Percentiles rank a stretch among this genome's conserved stretches.
These are phyloP conservation scores for Trichonephila clavata DNA, from an alignment of 1,140 invertebrate species.

Conservation along the genomic window DNA sequence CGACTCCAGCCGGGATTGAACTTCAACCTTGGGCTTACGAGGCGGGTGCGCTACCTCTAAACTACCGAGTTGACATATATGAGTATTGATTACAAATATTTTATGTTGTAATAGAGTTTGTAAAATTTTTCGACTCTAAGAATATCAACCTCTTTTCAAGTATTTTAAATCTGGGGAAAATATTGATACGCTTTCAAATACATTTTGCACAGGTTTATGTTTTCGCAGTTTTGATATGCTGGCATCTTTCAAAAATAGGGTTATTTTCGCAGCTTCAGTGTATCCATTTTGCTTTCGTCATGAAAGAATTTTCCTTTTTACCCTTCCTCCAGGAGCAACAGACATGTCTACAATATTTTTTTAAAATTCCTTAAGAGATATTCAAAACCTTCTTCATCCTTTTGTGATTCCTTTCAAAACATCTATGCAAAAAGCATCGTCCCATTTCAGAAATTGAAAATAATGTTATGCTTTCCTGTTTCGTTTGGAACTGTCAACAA, in stretches of 20 bases:
- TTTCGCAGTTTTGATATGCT: not conserved
- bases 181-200: not conserved
- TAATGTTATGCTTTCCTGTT: not conserved
- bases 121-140: too few species aligned
- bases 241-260: not conserved
- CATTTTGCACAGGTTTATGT: not conserved
- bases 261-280: not conserved
- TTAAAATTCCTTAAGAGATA: not conserved
- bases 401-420: not conserved
- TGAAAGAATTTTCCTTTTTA: not conserved
- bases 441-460: constrained; percentile 19
- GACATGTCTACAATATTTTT: not conserved
- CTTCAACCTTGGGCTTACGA: too few species aligned
- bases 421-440: not conserved
- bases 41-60: too few species aligned
- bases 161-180: too few species aligned
- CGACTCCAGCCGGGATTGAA: too few species aligned
- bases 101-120: too few species aligned
- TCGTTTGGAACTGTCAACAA: not conserved
- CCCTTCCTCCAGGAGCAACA: not conserved
- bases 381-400: not conserved
- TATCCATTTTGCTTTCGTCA: not conserved
- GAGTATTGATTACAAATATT: too few species aligned
- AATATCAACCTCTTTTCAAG: too few species aligned
- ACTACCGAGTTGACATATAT: too few species aligned